Evolutionary conservation across 1,140 invertebrate species (phyloP).

Genomic region (Hestina assimilis): DNA sequence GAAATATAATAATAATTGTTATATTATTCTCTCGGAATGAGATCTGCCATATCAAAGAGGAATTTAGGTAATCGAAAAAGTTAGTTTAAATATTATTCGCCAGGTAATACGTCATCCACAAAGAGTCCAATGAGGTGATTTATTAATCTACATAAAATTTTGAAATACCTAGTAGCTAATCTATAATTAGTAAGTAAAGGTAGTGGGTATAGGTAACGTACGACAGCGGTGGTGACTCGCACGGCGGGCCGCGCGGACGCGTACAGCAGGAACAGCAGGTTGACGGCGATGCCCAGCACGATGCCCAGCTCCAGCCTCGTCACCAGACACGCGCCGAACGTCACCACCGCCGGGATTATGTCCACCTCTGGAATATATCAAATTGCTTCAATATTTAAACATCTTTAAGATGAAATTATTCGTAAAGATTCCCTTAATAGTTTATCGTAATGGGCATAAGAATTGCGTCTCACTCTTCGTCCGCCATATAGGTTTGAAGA

Average conservation of each 20-base stretch:
- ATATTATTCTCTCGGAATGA: too few species aligned
- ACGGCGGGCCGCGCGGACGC: slow-evolving; percentile 87
- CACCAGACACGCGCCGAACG: slow-evolving; percentile 87
- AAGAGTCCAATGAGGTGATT: too few species aligned
- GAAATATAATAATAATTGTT: too few species aligned
- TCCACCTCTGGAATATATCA: slow-evolving; percentile 82
- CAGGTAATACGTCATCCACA: too few species aligned
- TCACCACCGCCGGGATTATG: slow-evolving; percentile 85
- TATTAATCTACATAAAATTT: too few species aligned
- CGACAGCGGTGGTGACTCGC: slow-evolving; percentile 79
- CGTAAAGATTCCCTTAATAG: too few species aligned
- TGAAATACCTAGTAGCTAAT: neutral
- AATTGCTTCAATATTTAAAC: too few species aligned
- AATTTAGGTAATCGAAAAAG: too few species aligned
- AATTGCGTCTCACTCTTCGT: slow-evolving; percentile 85
- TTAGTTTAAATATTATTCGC: too few species aligned
- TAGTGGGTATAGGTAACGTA: slow-evolving; percentile 45
- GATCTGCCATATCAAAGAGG: too few species aligned
- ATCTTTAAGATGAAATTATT: too few species aligned
- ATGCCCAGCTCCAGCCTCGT: slow-evolving; percentile 92
- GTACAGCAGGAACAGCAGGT: slow-evolving; percentile 89
- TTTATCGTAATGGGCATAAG: neutral
- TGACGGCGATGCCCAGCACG: slow-evolving; percentile 87
- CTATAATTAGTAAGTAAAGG: neutral
- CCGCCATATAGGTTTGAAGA: slow-evolving; percentile 87